These are phyloP conservation scores for Nomada fabriciana DNA, from an alignment of 2,888 invertebrate species.

Conservation along the genomic window DNA sequence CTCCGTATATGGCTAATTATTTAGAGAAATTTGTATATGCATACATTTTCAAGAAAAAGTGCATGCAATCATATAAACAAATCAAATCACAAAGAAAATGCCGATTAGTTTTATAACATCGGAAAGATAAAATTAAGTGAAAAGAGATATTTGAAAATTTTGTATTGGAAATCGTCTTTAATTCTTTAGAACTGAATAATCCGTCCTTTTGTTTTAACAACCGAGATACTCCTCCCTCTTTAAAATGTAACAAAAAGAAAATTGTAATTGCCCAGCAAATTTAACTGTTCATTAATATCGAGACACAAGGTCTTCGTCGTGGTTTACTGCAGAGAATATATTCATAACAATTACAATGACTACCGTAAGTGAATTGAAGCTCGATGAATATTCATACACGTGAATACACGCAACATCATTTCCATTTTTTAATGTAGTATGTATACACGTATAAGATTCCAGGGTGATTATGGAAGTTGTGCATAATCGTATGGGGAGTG, in stretches of 20 bases:
- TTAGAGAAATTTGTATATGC: conserved; percentile 1
- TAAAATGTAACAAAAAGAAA: conserved; percentile 8
- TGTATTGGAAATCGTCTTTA: background rate
- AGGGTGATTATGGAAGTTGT: conserved; percentile 52
- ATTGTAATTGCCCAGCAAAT: conserved; percentile 14
- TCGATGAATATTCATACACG: conserved; percentile 41
- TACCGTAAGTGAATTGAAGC: conserved; percentile 11
- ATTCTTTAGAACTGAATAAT: conserved; percentile 46
- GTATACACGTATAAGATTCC: conserved; percentile 42
- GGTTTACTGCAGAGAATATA: conserved; percentile 11
- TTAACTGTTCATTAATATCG: background rate
- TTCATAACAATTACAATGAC: conserved; percentile 18
- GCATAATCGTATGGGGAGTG: conserved; percentile 54
- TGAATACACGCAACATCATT: conserved; percentile 40
- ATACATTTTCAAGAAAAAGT: conserved; percentile 10
- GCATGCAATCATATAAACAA: background rate
- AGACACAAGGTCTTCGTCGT: background rate
- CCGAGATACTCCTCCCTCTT: conserved; percentile 58
- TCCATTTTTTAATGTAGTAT: conserved; percentile 32
- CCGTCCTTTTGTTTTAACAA: conserved; percentile 63
- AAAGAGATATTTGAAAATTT: conserved; percentile 17
- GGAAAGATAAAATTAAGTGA: conserved; percentile 1
- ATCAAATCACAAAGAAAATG: background rate
- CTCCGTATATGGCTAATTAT: background rate
- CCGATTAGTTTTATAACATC: conserved; percentile 5